Conservation (phyloP, 2,888 invertebrate genomes). For the Caprella mutica region DNA sequence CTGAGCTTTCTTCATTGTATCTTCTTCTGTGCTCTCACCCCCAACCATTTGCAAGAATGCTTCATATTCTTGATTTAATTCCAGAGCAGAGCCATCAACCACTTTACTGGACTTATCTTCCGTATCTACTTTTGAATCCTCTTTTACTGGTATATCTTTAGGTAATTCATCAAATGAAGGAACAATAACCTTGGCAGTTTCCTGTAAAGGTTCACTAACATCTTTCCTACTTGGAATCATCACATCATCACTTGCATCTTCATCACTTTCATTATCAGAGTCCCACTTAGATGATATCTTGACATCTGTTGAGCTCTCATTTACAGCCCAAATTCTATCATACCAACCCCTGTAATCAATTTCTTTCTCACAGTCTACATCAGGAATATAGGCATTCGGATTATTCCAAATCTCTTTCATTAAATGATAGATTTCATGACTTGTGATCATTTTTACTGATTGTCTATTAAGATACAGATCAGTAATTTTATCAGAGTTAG, state of each 20-base stretch:
- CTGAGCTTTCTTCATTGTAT: no score
- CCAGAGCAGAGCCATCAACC: no score
- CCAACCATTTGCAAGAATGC: no score
- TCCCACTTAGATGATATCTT: slow-evolving; percentile 22
- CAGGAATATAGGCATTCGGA: neutral
- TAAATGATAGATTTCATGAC: slow-evolving; percentile 10
- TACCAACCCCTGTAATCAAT: neutral
- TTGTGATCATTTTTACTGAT: neutral
- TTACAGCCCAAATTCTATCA: slow-evolving; percentile 3
- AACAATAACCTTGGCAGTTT: neutral
- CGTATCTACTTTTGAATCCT: no score
- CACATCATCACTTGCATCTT: neutral
- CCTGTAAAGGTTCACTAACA: neutral
- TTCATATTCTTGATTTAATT: no score
- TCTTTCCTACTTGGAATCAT: neutral
- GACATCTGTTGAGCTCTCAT: no score
- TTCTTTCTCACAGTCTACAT: neutral
- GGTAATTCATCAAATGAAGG: neutral
- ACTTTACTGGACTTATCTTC: no score
- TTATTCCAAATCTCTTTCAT: slow-evolving; percentile 17
- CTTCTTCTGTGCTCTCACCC: no score
- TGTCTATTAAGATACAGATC: slow-evolving; percentile 13
- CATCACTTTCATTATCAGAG: slow-evolving; percentile 20
- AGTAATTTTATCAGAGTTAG: slow-evolving; percentile 4
- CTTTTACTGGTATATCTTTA: neutral